Evolutionary conservation across 1,140 invertebrate species (phyloP), one percentile per base, ranked within the genome.

Genomic region (Sycobia sp.): DNA sequence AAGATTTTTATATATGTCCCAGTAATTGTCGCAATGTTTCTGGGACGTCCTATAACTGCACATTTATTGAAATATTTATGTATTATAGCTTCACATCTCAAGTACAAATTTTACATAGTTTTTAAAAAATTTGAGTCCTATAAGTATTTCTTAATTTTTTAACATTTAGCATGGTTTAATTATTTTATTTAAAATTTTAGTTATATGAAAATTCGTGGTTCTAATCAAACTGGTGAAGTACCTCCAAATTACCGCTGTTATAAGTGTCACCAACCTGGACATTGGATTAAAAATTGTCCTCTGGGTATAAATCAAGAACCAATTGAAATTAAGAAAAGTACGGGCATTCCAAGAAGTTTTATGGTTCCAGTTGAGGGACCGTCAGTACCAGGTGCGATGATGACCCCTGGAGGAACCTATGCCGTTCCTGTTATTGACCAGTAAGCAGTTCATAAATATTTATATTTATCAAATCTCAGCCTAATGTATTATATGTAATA

Each of bases 321-420:
- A 14, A 84, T 89, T 51, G 92, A 96, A 75, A 89, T 95, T 38
- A 94, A 94, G 73, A 90, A 96, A 73, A 96, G 91, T 73, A 98
- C 97, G 60, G 97, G 97, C n/a, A 99, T 99, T 74, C 97, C 97
- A 18, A 85, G 91, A 62, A 96, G 95, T 84, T 97, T 98, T 83
- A 94, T 98, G 88, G 93, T 96, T 62, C 89, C 91, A 32, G 93
- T 95, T 5, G 92, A 95, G 73, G 92, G 94, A 55, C 93, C 93
- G 39, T 86, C 89, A 76, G 90, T 91, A 68, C 93, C 92, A 68
- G 95, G 95, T 54, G 95, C 95, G 41, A 91, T 97, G 87, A 90
- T 96, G 83, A 96, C 94, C n/a, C 90, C 92, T 54, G 90, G 89
- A 67, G 95, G 96, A 71, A 90, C 91, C 51, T 96, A 91, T 85